phyloP scores from a whole-genome alignment of 2,113 vertebrate genomes.

The Jacana jacana region DNA sequence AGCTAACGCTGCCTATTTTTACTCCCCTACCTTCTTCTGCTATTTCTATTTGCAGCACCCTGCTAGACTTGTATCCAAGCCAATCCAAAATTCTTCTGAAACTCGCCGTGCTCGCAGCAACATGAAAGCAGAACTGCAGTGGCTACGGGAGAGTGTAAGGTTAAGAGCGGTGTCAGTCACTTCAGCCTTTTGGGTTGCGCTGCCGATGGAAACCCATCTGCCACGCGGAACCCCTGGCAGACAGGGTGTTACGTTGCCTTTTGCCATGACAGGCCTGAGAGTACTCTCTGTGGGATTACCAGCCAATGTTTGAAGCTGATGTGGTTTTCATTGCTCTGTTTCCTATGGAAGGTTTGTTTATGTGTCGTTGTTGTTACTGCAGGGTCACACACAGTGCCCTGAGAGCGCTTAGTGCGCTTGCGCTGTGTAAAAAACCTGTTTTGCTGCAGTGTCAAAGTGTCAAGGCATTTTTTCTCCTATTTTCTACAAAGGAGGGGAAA shows the following conservation, averaged over 20 bases:
- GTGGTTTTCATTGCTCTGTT: not conserved
- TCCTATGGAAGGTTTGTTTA: not conserved
- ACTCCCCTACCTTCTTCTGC: constrained; percentile 55
- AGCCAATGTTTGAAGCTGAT: not conserved
- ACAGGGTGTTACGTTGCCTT: not conserved
- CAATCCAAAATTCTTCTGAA: constrained; percentile 53
- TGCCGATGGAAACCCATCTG: not conserved
- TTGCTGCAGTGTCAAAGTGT: not conserved
- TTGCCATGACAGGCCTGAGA: not conserved
- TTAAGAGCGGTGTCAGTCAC: not conserved
- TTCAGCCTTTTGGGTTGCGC: not conserved
- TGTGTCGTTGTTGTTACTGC: not conserved
- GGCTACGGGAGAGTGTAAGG: not conserved
- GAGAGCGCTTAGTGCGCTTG: not conserved
- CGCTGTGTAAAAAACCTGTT: too few relatives aligned
- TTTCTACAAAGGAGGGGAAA: not conserved
- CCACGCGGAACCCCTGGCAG: not conserved
- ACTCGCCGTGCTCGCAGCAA: constrained; percentile 29
- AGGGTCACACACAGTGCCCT: not conserved
- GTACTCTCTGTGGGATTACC: not conserved
- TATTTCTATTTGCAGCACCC: constrained; percentile 62
- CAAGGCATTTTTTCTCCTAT: not conserved
- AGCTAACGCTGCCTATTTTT: constrained; percentile 35
- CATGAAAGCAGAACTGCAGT: constrained; percentile 56
- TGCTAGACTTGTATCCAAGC: constrained; percentile 60